Evolutionary conservation across 2,113 vertebrate species (phyloP).

Genomic region (Calyptommatus sinebrachiatus): DNA sequence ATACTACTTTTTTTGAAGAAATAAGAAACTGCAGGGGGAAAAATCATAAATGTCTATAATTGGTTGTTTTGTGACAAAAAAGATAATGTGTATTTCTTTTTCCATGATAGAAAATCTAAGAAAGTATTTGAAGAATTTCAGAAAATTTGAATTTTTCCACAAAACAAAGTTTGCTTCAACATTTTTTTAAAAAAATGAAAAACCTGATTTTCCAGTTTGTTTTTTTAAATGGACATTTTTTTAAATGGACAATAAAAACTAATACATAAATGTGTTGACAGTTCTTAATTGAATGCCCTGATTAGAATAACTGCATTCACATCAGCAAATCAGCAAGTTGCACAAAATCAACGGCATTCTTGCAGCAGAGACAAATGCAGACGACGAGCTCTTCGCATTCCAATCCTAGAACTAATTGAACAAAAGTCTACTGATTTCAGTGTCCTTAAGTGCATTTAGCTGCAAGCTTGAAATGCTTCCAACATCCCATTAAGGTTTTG

Average conservation of each 20-base stretch:
- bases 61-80: not conserved
- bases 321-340: not conserved
- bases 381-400: accelerated
- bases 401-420: not conserved
- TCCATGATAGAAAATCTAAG: not conserved
- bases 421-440: not conserved
- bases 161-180: not conserved
- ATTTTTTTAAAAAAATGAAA: too few species aligned
- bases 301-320: not conserved
- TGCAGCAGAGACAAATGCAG: not conserved
- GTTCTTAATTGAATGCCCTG: not conserved
- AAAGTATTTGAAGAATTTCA: too few species aligned
- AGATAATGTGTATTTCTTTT: not conserved
- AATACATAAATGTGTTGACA: not conserved
- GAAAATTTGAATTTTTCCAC: not conserved
- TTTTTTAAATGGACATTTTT: not conserved
- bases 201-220: too few species aligned
- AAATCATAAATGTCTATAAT: not conserved
- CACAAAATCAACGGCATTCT: not conserved
- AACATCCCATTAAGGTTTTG: not conserved
- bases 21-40: too few species aligned
- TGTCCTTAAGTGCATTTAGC: not conserved
- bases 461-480: not conserved
- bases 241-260: not conserved
- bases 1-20: too few species aligned